Percentiles rank a stretch among this genome's conserved stretches.
phyloP scores from a whole-genome alignment of 1,140 invertebrate species.

The Palaemon carinicauda region DNA sequence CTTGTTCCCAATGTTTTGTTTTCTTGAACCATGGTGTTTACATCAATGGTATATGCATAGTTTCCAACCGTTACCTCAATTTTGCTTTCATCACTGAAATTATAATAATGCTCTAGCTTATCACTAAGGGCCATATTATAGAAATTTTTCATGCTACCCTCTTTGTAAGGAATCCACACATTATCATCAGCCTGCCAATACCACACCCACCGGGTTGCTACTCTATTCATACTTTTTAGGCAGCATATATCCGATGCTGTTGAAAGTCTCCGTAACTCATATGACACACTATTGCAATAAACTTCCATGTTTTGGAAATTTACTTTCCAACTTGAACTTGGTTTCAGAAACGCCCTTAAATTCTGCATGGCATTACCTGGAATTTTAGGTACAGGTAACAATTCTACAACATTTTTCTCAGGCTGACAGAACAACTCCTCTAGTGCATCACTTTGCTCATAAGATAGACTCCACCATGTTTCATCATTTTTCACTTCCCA shows the following conservation, averaged over 20 bases:
- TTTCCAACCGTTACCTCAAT: not conserved
- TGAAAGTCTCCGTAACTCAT: slow-evolving; percentile 35
- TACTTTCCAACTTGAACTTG: not conserved
- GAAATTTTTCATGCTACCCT: slow-evolving; percentile 5
- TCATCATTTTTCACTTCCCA: slow-evolving; percentile 37
- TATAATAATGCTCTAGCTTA: slow-evolving; percentile 25
- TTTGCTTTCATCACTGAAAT: not conserved
- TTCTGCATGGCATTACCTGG: not conserved
- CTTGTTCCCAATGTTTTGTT: not conserved
- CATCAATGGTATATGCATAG: slow-evolving; percentile 18
- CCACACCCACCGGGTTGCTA: slow-evolving; percentile 54
- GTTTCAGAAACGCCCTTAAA: not conserved
- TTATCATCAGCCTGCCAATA: slow-evolving; percentile 33
- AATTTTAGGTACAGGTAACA: not conserved
- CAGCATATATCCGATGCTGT: slow-evolving; percentile 41
- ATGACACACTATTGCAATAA: not conserved
- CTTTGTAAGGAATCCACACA: slow-evolving; percentile 24
- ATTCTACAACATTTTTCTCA: not conserved
- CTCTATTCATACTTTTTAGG: not conserved
- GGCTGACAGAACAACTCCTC: slow-evolving; percentile 43
- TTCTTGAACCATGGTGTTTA: not conserved
- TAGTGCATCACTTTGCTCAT: slow-evolving; percentile 17
- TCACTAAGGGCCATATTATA: slow-evolving; percentile 49
- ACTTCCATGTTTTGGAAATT: slow-evolving; percentile 43
- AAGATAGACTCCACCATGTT: slow-evolving; percentile 29